Base-by-base conservation (phyloP, 2,888 invertebrate genomes). In the Scaptomyza reducta region DNA sequence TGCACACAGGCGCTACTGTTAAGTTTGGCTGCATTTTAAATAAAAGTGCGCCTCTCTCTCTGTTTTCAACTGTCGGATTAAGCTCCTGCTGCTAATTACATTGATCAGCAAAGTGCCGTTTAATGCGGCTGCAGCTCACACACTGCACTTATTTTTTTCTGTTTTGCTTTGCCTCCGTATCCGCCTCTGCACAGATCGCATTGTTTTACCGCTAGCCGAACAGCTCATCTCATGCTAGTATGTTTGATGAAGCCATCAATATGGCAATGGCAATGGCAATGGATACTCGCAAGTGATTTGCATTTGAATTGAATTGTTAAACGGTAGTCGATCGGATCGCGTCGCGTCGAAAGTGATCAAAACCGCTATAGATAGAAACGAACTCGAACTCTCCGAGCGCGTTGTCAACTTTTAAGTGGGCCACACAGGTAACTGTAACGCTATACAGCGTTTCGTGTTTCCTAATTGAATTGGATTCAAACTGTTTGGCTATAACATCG, bases 271-370 rank as follows among this genome's bases (percentile, higher is more conserved):
- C 9, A 35, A 29, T 14, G 29, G n/a, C 49, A 74, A 78, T 78
- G 63, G 78, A 65, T 64, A 72, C 65, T 77, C 57, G 60, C 64
- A 64, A 69, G 55, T 74, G 82, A 85, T 85, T 85, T 85, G 88
- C 87, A 88, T 85, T 82, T 74, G 84, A 85, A 85, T 88, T 76
- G 82, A n/a, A 62, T 44, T 25, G 85, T 80, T 86, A 81, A 88
- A 87, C 83, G 79, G 88, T 87, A 84, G 75, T 73, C 65, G 51
- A 69, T 70, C 54, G 70, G 63, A 81, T 80, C 81, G 84, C 16
- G 18, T 18, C 49, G 18, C 18, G 71, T 81, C 82, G 84, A 84
- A 84, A 84, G 84, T 84, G 84, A 85, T 70, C 70, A 81, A 72
- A 76, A 82, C 79, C 87, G 84, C 85, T 87, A 82, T 50, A 72